These are phyloP conservation scores for Clamator glandarius DNA, from an alignment of 2,797 vertebrate genomes.

Conservation along the genomic window DNA sequence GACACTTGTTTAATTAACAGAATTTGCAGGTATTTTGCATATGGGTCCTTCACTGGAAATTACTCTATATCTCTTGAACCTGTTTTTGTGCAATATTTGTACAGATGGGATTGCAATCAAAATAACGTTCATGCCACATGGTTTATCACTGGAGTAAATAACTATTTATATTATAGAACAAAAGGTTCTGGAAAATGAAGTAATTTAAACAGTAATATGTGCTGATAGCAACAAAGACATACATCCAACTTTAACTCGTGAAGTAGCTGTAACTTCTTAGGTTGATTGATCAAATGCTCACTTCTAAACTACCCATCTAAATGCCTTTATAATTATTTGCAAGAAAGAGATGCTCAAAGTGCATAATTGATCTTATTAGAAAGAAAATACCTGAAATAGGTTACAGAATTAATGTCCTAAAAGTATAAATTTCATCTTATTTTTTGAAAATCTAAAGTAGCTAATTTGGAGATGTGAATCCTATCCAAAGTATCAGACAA, in stretches of 20 bases:
- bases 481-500: not conserved
- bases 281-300: not conserved
- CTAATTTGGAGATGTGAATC: not conserved
- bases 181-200: not conserved
- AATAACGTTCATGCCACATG: not conserved
- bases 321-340: not conserved
- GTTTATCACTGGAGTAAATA: not conserved
- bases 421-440: not conserved
- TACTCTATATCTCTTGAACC: fast-evolving
- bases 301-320: not conserved
- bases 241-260: not conserved
- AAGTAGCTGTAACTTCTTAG: not conserved
- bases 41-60: not conserved
- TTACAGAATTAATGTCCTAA: not conserved
- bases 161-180: not conserved
- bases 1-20: not conserved
- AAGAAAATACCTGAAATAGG: not conserved
- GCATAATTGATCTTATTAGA: not conserved
- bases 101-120: not conserved
- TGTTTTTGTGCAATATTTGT: not conserved
- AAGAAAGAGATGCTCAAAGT: not conserved
- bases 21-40: not conserved
- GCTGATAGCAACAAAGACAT: not conserved
- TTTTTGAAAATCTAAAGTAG: not conserved
- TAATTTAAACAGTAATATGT: not conserved